A percentile compares a stretch with the other conserved stretches of the same genome.
Conservation (phyloP, 2,797 vertebrate species). For the Urocyon cinereoargenteus region DNA sequence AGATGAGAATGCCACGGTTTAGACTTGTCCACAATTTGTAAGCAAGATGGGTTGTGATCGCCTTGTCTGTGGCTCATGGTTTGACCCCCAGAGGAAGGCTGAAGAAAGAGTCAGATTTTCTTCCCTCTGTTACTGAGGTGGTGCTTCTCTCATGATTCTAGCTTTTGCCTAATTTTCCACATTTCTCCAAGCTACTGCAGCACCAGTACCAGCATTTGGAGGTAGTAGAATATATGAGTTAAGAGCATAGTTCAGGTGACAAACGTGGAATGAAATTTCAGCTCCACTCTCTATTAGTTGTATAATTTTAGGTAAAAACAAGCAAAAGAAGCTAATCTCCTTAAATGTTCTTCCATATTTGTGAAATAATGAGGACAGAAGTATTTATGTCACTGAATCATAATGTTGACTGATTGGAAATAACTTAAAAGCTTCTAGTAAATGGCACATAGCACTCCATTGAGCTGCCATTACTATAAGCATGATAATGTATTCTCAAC, state of each 20-base stretch:
- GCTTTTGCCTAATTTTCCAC: not conserved
- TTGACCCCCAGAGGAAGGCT: not conserved
- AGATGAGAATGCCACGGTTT: not conserved
- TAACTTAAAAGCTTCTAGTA: not conserved
- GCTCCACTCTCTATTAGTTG: not conserved
- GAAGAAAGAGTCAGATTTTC: not conserved
- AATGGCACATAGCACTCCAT: not conserved
- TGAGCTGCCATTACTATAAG: not conserved
- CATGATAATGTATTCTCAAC: not conserved
- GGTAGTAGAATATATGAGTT: not conserved
- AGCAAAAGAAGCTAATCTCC: not conserved
- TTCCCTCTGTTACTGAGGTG: not conserved
- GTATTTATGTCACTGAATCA: not conserved
- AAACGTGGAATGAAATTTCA: not conserved
- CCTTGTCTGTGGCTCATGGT: not conserved
- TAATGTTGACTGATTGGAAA: not conserved
- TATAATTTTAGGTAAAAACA: not conserved
- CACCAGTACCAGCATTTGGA: not conserved
- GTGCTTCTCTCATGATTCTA: not conserved
- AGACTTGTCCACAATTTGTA: not conserved
- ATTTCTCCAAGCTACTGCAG: not conserved
- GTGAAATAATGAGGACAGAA: not conserved
- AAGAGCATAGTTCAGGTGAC: not conserved
- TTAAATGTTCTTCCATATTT: conserved; percentile 30
- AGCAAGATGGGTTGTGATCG: not conserved